These are phyloP conservation scores for Eupristina koningsbergeri DNA, from an alignment of 1,140 invertebrate genomes.

Conservation along the genomic window DNA sequence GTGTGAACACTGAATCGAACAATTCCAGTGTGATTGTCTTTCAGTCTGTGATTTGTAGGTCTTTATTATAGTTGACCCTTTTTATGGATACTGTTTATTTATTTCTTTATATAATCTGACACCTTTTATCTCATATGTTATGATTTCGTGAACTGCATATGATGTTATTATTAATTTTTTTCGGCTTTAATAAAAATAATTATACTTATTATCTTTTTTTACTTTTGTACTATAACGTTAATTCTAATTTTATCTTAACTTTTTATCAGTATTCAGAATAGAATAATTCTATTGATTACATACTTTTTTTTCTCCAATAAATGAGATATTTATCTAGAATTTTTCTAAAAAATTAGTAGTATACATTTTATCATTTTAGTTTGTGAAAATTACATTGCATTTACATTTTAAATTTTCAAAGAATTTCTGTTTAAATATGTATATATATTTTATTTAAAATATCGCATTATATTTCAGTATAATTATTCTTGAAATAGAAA, in stretches of 20 bases:
- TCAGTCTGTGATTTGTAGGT: constrained; percentile 8
- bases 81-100: neutral
- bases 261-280: neutral
- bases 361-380: neutral
- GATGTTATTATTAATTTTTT: neutral
- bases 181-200: too few relatives aligned
- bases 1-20: neutral
- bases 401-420: neutral
- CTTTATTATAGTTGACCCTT: neutral
- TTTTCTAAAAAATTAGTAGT: too few relatives aligned
- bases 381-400: neutral
- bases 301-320: neutral
- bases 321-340: neutral
- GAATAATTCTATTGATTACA: too few relatives aligned
- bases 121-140: neutral
- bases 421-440: too few relatives aligned
- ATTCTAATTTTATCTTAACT: neutral
- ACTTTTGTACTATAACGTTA: neutral
- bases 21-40: neutral
- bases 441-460: neutral
- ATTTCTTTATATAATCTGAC: neutral
- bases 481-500: neutral
- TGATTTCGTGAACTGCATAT: neutral
- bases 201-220: too few relatives aligned
- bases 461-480: neutral